These are phyloP conservation scores for Pseudachorutes palmiensis DNA, from an alignment of 1,140 invertebrate species.

Conservation along the genomic window DNA sequence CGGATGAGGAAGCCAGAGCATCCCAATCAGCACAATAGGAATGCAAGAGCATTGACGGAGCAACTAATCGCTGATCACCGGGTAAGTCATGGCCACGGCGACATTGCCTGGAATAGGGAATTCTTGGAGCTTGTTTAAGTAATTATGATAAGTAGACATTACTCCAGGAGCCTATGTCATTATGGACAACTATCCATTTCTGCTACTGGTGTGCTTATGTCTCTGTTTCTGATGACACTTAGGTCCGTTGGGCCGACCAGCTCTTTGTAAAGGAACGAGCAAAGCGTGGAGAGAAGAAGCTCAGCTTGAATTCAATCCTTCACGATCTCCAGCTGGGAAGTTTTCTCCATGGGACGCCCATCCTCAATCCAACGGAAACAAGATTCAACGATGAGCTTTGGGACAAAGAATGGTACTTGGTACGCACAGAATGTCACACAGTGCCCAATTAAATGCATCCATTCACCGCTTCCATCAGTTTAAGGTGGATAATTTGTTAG, in stretches of 20 bases:
- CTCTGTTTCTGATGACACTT: not conserved
- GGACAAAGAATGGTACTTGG: conserved; percentile 85
- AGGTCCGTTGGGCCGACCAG: conserved; percentile 63
- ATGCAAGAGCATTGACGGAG: conserved; percentile 38
- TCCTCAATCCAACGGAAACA: conserved; percentile 19
- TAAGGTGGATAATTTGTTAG: not conserved
- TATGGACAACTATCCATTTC: too few relatives aligned
- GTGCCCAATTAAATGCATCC: too few relatives aligned
- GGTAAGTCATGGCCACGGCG: conserved; percentile 37
- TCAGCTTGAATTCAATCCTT: conserved; percentile 38
- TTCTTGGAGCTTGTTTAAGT: too few relatives aligned
- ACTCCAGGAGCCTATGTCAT: too few relatives aligned
- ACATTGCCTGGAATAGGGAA: too few relatives aligned
- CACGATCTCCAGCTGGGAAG: conserved; percentile 26
- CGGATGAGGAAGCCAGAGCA: conserved; percentile 47
- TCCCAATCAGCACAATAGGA: conserved; percentile 37
- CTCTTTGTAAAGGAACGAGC: conserved; percentile 54
- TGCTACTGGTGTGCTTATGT: too few relatives aligned
- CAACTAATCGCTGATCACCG: conserved; percentile 31
- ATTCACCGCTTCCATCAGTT: not conserved
- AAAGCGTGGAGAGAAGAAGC: conserved; percentile 55
- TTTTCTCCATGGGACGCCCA: conserved; percentile 13
- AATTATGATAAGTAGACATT: too few relatives aligned
- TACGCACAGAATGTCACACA: too few relatives aligned
- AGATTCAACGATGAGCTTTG: conserved; percentile 78